Base-by-base conservation (phyloP, 2,888 invertebrate genomes). In the Mythimna loreyi region DNA sequence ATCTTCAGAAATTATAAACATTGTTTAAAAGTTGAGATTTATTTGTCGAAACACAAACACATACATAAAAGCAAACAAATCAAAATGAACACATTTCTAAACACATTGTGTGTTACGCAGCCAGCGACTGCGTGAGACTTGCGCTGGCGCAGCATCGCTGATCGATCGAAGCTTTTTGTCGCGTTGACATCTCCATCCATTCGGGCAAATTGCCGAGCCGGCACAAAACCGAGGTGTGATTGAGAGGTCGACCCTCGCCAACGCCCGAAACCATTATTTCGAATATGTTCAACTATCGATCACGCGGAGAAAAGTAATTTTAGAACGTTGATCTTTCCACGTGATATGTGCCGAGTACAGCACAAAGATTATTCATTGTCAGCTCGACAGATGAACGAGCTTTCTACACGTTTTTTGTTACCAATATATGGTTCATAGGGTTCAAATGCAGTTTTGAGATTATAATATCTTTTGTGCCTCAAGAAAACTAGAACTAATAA, bases 111-210 rank as follows among this genome's bases (percentile, higher is more conserved):
- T 64, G 53, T 65, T 74, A 84, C 76, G 85, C 62, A 72, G 78
- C 72, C 86, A 81, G 83, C 76, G 71, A 53, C 75, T 19, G 47
- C 66, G 74, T 69, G 86, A 85, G 87, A 89, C 87, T 89, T 91
- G 90, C 92, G 93, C 92, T 90, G 85, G 90, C 91, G 92, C 91
- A 89, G 86, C 85, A 85, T 72, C 85, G 74, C 88, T 95, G 95
- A 96, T 94, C 92, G 93, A 96, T 96, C 92, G 93, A 88, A 89
- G 92, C 93, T 95, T 95, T 95, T 95, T 95, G 94, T 95, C 88
- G 89, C 89, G 91, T 80, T 94, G 96, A 96, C 96, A 86, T 93
- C 94, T 95, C 92, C 92, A 96, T 96, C 92, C 91, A 94, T 94
- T 92, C 87, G 86, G 89, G 93, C 94, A 94, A 95, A 95, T 95